These are phyloP conservation scores for Lithobates sylvaticus DNA, from an alignment of 2,797 vertebrate species.

Conservation along the genomic window DNA sequence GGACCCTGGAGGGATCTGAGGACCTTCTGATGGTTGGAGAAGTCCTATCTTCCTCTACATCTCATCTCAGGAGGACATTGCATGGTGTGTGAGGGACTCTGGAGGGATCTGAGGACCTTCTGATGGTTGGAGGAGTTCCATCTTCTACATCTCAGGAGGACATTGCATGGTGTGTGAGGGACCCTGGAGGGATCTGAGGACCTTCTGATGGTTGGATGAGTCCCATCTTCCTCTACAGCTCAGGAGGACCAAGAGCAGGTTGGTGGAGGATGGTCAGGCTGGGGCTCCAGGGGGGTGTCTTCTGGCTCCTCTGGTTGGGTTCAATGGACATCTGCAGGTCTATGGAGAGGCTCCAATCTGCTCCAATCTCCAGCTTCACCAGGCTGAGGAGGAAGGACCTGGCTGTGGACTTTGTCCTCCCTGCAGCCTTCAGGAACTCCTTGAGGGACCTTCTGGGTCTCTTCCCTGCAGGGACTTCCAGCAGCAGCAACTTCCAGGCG, in stretches of 20 bases:
- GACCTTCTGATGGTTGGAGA: too few relatives aligned
- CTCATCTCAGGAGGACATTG: not conserved
- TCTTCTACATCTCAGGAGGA: too few relatives aligned
- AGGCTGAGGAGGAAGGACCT: slow-evolving; percentile 90
- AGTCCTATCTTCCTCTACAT: too few relatives aligned
- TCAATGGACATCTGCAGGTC: not conserved
- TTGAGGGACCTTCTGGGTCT: slow-evolving; percentile 87
- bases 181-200: not conserved
- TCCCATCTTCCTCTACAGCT: too few relatives aligned
- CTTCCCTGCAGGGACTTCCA: slow-evolving; percentile 75
- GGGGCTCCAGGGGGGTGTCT: not conserved
- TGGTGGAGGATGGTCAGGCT: slow-evolving; percentile 3
- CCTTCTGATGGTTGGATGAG: too few relatives aligned
- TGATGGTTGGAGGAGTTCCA: too few relatives aligned
- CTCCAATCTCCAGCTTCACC: slow-evolving; percentile 74
- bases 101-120: too few relatives aligned
- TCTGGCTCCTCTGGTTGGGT: slow-evolving; percentile 22
- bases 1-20: not conserved
- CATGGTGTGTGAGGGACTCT: too few relatives aligned
- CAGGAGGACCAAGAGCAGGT: not conserved
- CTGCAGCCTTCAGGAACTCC: slow-evolving; percentile 90
- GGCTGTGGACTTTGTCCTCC: slow-evolving; percentile 93
- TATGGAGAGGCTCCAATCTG: slow-evolving; percentile 18
- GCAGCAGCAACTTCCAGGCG: slow-evolving; percentile 72
- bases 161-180: not conserved